Evolutionary conservation across 2,888 invertebrate genomes (phyloP), one percentile per base, ranked within the genome.

Genomic region (Dolichopus griseipennis): DNA sequence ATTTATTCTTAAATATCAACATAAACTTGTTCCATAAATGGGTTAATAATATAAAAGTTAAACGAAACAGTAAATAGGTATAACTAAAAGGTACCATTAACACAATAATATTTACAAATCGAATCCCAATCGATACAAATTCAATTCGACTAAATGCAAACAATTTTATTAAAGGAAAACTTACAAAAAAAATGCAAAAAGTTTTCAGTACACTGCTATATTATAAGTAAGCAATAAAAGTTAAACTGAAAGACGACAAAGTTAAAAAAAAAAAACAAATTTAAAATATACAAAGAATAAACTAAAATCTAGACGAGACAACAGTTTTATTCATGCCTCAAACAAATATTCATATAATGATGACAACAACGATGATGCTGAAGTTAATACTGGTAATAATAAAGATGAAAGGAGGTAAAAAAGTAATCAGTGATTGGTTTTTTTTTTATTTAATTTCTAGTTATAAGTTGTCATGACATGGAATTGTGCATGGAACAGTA

Each of bases 161-260:
- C 52, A 52, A 52, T 52, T 27, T 52, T 52, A 52, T 52, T 12
- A 52, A 52, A 52, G 27, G 27, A 37, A 10, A 10, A 37, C 37
- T 37, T 37, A 8, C 4, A 12, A 37, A 37, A 37, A 37, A 37
- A 37, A 37, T 37, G 37, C 37, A 1, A 34, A 7, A 34, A 37
- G 10, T 7, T 10, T 37, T 7, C 12, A n/a, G n/a, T 8, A 37
- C 37, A n/a, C 52, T 12, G 41, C 8, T 41, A 41, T n/a, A 37
- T 52, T 52, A 52, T 52, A 52, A 52, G 52, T 52, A 52, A 52
- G 52, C 18, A 52, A n/a, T 52, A 52, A 52, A 18, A 52, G 52
- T 52, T 52, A 18, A 52, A n/a, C 6, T 2, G 52, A 52, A 52
- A 52, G 2, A 10, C 37, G 37, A 12, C 8, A 37, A 10, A 37